Conservation (phyloP, 2,888 invertebrate species). For the Hesperia comma region DNA sequence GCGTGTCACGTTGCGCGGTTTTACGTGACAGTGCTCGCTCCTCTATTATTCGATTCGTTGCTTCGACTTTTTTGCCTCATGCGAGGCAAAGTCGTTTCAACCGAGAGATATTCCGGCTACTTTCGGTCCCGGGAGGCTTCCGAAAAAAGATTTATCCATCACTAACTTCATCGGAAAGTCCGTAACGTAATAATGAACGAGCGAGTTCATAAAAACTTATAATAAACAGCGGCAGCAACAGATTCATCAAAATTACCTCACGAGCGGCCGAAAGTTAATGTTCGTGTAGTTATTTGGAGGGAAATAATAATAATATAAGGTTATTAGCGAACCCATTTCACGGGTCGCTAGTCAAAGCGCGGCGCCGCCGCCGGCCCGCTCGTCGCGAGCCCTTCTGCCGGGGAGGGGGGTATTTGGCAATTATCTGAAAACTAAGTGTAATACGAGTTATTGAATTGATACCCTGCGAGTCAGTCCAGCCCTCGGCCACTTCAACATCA, state of each 20-base stretch:
- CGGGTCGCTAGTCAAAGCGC: slow-evolving; percentile 52
- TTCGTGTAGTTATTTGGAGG: slow-evolving; percentile 36
- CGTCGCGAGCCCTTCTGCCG: neutral
- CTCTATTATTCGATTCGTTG: neutral
- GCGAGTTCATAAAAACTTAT: slow-evolving; percentile 31
- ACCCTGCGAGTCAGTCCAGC: neutral
- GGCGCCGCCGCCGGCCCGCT: neutral
- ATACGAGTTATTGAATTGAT: slow-evolving; percentile 22
- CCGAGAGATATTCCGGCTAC: neutral
- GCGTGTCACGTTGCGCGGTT: neutral
- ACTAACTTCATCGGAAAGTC: slow-evolving; percentile 20
- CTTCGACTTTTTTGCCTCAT: neutral
- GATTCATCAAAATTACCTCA: slow-evolving; percentile 44
- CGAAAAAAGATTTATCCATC: slow-evolving; percentile 5
- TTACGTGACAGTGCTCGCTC: neutral
- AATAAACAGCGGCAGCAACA: slow-evolving; percentile 27
- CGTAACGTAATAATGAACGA: slow-evolving; percentile 24
- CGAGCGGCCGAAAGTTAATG: slow-evolving; percentile 33
- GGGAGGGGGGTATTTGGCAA: neutral
- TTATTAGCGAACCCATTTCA: slow-evolving; percentile 49
- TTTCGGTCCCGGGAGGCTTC: slow-evolving; percentile 5
- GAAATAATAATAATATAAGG: slow-evolving; percentile 45
- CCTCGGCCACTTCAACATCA: neutral
- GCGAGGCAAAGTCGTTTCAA: neutral
- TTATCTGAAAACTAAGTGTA: slow-evolving; percentile 11